A percentile compares a stretch with the other conserved stretches of the same genome.
phyloP scores from a whole-genome alignment of 2,113 vertebrate genomes.

The Xerus inauris region DNA sequence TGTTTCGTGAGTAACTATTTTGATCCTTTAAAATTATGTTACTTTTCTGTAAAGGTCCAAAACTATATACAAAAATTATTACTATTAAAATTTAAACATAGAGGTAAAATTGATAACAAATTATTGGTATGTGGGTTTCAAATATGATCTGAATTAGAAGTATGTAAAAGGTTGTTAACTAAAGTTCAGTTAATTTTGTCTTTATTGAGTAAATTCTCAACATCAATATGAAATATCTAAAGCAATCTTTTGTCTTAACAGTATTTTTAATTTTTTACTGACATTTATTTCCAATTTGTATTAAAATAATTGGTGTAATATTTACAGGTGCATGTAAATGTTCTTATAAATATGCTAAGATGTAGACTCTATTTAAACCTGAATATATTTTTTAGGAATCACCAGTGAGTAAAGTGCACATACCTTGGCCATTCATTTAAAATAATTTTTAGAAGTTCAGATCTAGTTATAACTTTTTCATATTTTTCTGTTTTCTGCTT shows the following conservation, averaged over 20 bases:
- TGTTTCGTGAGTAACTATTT: slow-evolving; percentile 13
- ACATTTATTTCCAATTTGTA: not conserved
- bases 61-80: not conserved
- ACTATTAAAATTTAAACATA: not conserved
- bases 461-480: not conserved
- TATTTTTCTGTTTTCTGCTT: not conserved
- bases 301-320: not conserved
- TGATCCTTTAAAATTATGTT: not conserved
- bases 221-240: not conserved
- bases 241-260: not conserved
- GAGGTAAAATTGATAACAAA: not conserved
- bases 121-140: not conserved
- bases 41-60: not conserved
- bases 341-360: not conserved
- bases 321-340: not conserved
- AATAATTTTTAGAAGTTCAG: not conserved
- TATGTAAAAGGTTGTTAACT: not conserved
- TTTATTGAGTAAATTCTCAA: slow-evolving; percentile 2
- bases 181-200: not conserved
- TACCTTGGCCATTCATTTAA: not conserved
- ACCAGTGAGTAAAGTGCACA: not conserved
- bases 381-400: not conserved
- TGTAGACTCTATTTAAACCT: not conserved
- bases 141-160: not conserved
- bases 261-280: not conserved